Evolutionary conservation across 1,140 invertebrate genomes (phyloP).

Genomic region (Metopolophium dirhodum): DNA sequence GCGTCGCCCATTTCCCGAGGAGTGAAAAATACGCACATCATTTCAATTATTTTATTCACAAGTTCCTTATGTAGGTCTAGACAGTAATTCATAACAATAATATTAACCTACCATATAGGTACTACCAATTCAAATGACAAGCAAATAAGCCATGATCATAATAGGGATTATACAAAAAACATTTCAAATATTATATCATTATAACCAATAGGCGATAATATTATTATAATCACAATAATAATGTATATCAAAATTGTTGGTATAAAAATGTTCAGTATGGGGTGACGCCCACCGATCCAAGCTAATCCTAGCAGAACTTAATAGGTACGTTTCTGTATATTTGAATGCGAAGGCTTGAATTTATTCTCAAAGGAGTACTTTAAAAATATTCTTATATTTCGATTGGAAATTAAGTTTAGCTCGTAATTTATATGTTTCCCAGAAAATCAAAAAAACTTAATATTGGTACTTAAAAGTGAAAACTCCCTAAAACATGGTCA

Average conservation of each 20-base stretch:
- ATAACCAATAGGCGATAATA: neutral
- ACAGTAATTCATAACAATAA: neutral
- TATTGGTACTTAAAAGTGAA: too few relatives aligned
- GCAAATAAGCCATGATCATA: neutral
- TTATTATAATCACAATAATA: neutral
- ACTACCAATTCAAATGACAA: neutral
- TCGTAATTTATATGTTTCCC: too few relatives aligned
- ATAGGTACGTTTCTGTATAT: neutral
- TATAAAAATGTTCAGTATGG: neutral
- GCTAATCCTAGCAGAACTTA: neutral
- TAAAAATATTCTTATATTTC: too few relatives aligned
- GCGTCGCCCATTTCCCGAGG: neutral
- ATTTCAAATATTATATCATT: neutral
- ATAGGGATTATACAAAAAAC: neutral
- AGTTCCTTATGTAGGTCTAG: neutral
- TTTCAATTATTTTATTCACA: neutral
- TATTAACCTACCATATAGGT: too few relatives aligned
- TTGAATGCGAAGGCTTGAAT: neutral
- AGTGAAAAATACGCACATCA: neutral
- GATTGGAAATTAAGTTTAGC: too few relatives aligned
- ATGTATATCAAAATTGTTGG: neutral
- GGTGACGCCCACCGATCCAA: neutral
- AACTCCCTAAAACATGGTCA: too few relatives aligned
- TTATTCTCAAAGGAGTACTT: neutral
- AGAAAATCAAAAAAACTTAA: too few relatives aligned